Conservation (phyloP, 2,113 vertebrate species). For the Upupa epops region DNA sequence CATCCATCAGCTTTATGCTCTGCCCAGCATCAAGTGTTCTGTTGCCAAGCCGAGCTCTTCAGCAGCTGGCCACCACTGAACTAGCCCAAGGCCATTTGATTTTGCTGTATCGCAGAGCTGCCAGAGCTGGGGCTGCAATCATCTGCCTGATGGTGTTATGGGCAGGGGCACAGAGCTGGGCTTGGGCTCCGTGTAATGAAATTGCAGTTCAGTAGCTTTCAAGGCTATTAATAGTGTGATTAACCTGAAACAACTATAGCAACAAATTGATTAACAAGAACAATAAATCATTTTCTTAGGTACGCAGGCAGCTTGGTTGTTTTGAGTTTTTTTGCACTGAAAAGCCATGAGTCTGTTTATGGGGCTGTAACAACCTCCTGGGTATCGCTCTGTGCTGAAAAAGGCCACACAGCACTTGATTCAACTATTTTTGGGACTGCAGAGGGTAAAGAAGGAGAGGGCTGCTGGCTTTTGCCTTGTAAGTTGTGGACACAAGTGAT, state of each 20-base stretch:
- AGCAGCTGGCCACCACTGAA: not conserved
- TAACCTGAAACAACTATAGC: not conserved
- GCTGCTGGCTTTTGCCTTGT: not conserved
- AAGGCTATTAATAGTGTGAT: slow-evolving; percentile 20
- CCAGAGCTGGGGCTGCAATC: not conserved
- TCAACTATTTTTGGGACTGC: not conserved
- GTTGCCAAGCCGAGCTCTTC: slow-evolving; percentile 6
- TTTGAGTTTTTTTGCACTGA: not conserved
- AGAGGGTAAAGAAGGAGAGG: not conserved
- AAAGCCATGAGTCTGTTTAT: not conserved
- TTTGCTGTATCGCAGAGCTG: not conserved
- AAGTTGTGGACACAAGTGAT: not conserved
- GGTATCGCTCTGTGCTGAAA: not conserved
- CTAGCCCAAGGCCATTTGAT: not conserved
- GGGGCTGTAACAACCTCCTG: not conserved
- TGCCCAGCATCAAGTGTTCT: not conserved
- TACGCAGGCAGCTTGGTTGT: not conserved
- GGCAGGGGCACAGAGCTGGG: not conserved
- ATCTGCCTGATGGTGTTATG: not conserved
- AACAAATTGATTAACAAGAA: slow-evolving; percentile 29
- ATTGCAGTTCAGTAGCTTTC: slow-evolving; percentile 5
- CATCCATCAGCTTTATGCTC: slow-evolving; percentile 26
- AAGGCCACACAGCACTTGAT: not conserved
- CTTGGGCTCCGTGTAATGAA: not conserved
- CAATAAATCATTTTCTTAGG: slow-evolving; percentile 15